These are phyloP conservation scores for Oryctes rhinoceros DNA, from an alignment of 1,140 invertebrate species.

Conservation along the genomic window DNA sequence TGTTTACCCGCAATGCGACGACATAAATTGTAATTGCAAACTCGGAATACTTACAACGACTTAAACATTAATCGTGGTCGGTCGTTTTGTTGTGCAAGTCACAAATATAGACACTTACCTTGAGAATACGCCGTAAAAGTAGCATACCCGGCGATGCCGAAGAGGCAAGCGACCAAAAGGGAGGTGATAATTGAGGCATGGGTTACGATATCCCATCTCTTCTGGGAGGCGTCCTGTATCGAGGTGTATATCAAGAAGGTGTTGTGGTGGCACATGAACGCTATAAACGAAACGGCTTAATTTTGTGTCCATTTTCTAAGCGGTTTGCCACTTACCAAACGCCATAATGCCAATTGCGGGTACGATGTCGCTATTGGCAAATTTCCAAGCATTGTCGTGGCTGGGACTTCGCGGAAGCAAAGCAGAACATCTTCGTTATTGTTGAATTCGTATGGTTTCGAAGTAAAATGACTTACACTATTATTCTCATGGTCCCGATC, in stretches of 20 bases:
- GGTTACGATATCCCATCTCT: conserved; percentile 83
- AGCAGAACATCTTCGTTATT: conserved; percentile 47
- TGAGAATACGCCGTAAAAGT: conserved; percentile 86
- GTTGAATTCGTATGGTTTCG: background rate
- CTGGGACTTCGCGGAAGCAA: conserved; percentile 64
- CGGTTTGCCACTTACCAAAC: conserved; percentile 70
- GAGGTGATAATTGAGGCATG: conserved; percentile 81
- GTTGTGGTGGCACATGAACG: conserved; percentile 93
- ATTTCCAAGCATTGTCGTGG: conserved; percentile 76
- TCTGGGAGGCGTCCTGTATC: conserved; percentile 78
- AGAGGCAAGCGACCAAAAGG: conserved; percentile 74
- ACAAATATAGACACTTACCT: conserved; percentile 64
- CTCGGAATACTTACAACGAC: too few species aligned
- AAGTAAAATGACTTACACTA: conserved; percentile 65
- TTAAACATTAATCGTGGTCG: too few species aligned
- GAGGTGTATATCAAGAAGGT: conserved; percentile 88
- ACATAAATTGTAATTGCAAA: too few species aligned
- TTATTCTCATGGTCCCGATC: conserved; percentile 66
- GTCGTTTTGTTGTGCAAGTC: too few species aligned
- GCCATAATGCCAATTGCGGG: conserved; percentile 89
- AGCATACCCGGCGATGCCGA: conserved; percentile 83
- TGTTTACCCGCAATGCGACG: too few species aligned
- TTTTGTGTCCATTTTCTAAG: background rate
- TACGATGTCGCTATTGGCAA: conserved; percentile 78
- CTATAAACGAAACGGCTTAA: conserved; percentile 62